These are phyloP conservation scores for Cavia porcellus DNA, from an alignment of 2,113 vertebrate genomes.

Conservation along the genomic window DNA sequence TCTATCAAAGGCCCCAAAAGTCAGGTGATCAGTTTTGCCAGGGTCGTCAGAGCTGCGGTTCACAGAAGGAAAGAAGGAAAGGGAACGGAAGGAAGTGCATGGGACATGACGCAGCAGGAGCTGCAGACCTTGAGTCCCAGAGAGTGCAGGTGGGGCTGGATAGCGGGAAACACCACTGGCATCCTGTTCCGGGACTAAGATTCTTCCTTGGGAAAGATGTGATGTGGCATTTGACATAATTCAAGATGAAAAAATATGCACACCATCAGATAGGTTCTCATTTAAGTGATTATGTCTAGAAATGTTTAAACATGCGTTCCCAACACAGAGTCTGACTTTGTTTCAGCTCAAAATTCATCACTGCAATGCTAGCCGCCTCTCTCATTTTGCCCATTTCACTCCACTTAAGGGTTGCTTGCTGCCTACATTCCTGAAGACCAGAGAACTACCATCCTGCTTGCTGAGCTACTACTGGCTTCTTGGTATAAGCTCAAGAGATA, in stretches of 20 bases:
- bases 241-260: not conserved
- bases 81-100: rapidly evolving
- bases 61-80: not conserved
- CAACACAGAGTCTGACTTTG: not conserved
- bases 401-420: rapidly evolving
- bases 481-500: rapidly evolving
- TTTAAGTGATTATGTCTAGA: not conserved
- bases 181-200: rapidly evolving
- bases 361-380: rapidly evolving
- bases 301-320: not conserved
- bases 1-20: not conserved
- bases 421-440: rapidly evolving
- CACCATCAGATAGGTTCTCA: not conserved
- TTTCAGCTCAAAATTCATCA: rapidly evolving
- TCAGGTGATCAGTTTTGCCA: rapidly evolving
- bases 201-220: rapidly evolving
- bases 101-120: rapidly evolving
- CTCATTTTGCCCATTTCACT: not conserved
- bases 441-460: rapidly evolving
- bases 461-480: rapidly evolving
- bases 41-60: not conserved
- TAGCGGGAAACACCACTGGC: rapidly evolving
- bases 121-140: rapidly evolving
- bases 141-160: rapidly evolving
- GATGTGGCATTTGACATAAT: rapidly evolving